Base-by-base conservation (phyloP, 2,113 vertebrate genomes). In the Pionites leucogaster region DNA sequence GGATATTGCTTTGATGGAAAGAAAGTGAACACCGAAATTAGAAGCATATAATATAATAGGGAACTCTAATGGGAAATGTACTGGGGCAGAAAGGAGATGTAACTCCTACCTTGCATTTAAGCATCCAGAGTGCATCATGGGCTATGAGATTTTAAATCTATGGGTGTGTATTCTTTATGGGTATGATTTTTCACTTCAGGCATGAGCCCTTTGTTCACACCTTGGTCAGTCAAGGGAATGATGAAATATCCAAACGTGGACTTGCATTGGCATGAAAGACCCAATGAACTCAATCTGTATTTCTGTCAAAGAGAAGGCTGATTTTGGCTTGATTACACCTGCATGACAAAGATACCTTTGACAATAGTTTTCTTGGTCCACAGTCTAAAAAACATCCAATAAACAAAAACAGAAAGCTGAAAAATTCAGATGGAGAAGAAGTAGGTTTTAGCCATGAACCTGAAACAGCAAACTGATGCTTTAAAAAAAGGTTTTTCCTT, bases 201-300 rank as follows among this genome's bases (percentile, higher is more conserved):
- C 35, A 86, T 62, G 72, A 93, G 28, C 19, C 52, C 39, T 94
- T 90, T 92, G 35, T 91, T 88, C 90, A 91, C 22, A 82, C 35
- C 39, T 96, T 93, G 88, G 92, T 94, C 93, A 92, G 69, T 88
- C 69, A 88, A 15, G 7, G n/a, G 44, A 84, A 92, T 95, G 76
- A 93, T 49, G 92, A 94, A 96, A 88, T 55, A 44, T 16, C 75
- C 64, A 90, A 95, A 55, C 0, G 1, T 55, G 67, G 68, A 77
- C 76, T 83, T 93, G 85, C 27, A 31, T 47, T 79, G n/a, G 16
- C 93, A 94, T 0, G 62, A 94, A 78, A 52, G 68, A 71, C 0
- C 0, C 57, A 44, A 33, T 31, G 15, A 90, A 81, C 29, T 90
- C 46, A 29, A 13, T 33, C 20, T 47, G 37, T 39, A 35, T 25